Evolutionary conservation across 2,888 invertebrate genomes (phyloP), one percentile per base, ranked within the genome.

Genomic region (Lampropteryx suffumata): DNA sequence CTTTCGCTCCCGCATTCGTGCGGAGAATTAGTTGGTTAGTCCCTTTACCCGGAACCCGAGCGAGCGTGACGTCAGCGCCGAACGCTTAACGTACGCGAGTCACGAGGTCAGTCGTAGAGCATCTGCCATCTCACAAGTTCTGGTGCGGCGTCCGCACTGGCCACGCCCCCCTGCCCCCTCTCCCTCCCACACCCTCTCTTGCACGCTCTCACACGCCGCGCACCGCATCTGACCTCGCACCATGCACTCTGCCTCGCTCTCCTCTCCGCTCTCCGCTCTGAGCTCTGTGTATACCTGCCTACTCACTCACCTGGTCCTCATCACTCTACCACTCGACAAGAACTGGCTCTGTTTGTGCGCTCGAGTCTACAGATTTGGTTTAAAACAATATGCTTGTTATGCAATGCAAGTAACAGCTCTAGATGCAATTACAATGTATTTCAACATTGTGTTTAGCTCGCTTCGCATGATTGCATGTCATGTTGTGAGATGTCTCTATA

Each of bases 121-220:
- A 87, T 83, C 79, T 79, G 90, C 90, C 90, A 90, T 91, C 90
- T 91, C 90, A 90, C 87, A 87, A 90, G 90, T 90, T 89, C 90
- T 83, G 85, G 84, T 77, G 84, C 83, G 30, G 44, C 36, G 61
- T 52, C 55, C 41, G 52, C 58, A 61, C 53, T 61, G 51, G 59
- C 62, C 61, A 59, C 56, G 42, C 36, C 39, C 55, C 50, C 39
- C 41, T 42, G 46, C 47, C 62, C 34, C 46, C 46, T 3, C 3
- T 24, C 41, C 50, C 39, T 40, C 27, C 39, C 47, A 62, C 34
- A 44, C 46, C 40, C 11, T 6, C 26, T 11, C 29, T 11, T 26
- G 3, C 41, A 1, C 50, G 57, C 58, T 13, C 49, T 47, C 53
- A 13, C 57, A 30, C 54, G 51, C 59, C 6, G 7, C 24, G 7